phyloP scores from a whole-genome alignment of 23 tunicate genomes.

The Halocynthia roretzi region DNA sequence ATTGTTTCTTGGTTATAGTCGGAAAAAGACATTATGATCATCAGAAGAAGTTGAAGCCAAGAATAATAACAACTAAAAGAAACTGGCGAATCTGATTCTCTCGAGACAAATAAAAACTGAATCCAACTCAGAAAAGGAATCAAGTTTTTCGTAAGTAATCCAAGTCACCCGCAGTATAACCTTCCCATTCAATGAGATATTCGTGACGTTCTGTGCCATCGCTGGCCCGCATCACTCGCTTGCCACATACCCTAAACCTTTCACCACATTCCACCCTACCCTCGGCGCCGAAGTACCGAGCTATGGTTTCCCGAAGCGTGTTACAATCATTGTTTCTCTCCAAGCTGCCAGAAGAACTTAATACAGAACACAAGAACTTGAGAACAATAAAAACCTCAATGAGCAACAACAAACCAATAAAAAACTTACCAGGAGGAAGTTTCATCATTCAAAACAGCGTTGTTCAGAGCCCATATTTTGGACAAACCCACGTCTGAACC shows the following conservation, averaged over 20 bases:
- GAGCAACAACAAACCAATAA: not conserved
- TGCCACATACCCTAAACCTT: constrained; percentile 61
- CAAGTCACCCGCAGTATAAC: constrained; percentile 54
- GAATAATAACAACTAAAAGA: too few species aligned
- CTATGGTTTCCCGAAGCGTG: constrained; percentile 31
- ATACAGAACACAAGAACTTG: too few species aligned
- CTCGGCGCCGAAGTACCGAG: constrained; percentile 86
- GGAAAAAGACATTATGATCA: too few species aligned
- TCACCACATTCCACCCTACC: constrained; percentile 80
- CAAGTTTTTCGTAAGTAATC: not conserved
- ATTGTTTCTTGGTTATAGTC: too few species aligned
- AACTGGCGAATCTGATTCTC: too few species aligned
- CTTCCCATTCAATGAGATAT: constrained; percentile 88
- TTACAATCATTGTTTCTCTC: not conserved
- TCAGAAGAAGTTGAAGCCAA: too few species aligned
- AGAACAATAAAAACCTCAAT: not conserved
- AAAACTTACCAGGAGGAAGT: constrained; percentile 15
- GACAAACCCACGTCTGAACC: constrained; percentile 10
- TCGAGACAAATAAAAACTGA: too few species aligned
- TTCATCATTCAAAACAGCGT: constrained; percentile 9
- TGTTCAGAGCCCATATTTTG: constrained; percentile 12
- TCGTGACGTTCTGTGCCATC: constrained; percentile 37
- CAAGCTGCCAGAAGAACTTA: too few species aligned
- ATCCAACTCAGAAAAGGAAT: too few species aligned
- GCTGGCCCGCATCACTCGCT: constrained; percentile 31